Evolutionary conservation across 64 coral and sea anemone genomes (phyloP).

Genomic region (Hydrozoanthus tunicans): DNA sequence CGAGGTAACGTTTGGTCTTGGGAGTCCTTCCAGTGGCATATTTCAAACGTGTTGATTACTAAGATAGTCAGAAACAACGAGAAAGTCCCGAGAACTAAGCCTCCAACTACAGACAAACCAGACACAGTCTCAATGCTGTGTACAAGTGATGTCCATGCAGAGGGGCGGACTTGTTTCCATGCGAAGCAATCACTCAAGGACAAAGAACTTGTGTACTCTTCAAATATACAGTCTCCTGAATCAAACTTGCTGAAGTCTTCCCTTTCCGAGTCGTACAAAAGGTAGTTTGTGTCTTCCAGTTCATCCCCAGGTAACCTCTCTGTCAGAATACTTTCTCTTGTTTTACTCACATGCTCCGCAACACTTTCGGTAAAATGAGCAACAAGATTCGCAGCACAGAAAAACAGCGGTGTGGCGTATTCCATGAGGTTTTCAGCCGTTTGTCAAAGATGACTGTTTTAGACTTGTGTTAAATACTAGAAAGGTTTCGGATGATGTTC

Average conservation of each 20-base stretch:
- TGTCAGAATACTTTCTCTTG: neutral
- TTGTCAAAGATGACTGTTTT: too few species aligned
- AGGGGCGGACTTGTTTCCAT: constrained; percentile 35
- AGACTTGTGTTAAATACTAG: too few species aligned
- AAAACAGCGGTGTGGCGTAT: too few species aligned
- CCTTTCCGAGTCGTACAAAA: neutral
- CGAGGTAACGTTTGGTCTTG: neutral
- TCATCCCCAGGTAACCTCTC: neutral
- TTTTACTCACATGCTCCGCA: neutral
- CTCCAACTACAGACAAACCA: neutral
- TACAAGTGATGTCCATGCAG: neutral
- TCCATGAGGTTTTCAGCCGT: too few species aligned
- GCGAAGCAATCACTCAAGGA: neutral
- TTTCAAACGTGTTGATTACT: neutral
- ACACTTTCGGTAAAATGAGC: neutral
- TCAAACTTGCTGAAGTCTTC: neutral
- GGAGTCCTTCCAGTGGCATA: neutral
- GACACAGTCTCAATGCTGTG: constrained; percentile 26
- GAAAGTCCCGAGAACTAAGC: neutral
- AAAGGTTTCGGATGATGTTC: too few species aligned
- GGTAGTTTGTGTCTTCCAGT: too few species aligned
- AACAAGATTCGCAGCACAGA: too few species aligned
- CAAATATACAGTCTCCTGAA: neutral
- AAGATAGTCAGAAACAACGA: neutral
- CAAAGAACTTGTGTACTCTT: neutral